phyloP scores from a whole-genome alignment of 23 tunicate species.

The Oikopleura dioica region DNA sequence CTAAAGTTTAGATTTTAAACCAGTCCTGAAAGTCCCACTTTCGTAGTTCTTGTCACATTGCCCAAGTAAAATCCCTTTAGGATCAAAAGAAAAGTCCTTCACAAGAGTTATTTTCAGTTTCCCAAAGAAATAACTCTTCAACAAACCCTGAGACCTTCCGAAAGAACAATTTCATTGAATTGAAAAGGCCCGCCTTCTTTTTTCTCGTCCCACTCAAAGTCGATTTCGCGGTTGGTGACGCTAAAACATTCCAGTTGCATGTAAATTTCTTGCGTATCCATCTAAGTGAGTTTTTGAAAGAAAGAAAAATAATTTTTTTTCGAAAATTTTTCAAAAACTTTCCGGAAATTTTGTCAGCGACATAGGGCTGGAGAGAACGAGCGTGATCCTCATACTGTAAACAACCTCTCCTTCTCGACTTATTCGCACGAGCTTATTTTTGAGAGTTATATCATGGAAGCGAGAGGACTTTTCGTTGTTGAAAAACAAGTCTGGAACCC shows the following conservation, averaged over 20 bases:
- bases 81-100: slow-evolving; percentile 8
- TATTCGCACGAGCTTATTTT: not conserved
- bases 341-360: not conserved
- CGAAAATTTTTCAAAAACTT: no score
- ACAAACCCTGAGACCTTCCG: no score
- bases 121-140: not conserved
- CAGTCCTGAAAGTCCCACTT: not conserved
- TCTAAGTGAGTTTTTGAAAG: no score
- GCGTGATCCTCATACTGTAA: not conserved
- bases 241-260: slow-evolving; percentile 10
- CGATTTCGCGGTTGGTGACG: not conserved
- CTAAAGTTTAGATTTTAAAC: not conserved
- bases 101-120: no score
- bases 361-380: not conserved
- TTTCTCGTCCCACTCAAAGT: not conserved
- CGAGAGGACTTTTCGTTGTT: not conserved
- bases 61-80: not conserved
- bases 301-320: no score
- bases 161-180: no score
- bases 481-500: slow-evolving; percentile 12
- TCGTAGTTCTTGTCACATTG: not conserved
- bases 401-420: not conserved
- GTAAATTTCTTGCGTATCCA: not conserved
- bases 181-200: not conserved
- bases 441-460: not conserved